phyloP scores from a whole-genome alignment of 2,113 vertebrate genomes.

The Amblyornis subalaris region DNA sequence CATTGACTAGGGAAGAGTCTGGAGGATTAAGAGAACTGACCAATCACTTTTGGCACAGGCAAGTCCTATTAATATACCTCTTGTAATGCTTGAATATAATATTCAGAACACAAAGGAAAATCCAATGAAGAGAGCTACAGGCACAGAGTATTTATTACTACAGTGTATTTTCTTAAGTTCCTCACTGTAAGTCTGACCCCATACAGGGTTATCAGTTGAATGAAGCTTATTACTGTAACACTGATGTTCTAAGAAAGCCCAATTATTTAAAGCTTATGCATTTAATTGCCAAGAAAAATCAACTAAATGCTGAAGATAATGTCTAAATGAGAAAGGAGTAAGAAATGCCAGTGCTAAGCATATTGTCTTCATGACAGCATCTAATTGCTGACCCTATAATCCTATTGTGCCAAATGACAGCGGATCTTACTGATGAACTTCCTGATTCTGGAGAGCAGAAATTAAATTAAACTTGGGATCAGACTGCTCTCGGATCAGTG shows the following conservation, averaged over 20 bases:
- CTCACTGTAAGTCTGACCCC: not conserved
- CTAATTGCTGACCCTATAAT: slow-evolving; percentile 70
- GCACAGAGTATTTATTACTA: not conserved
- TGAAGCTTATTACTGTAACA: not conserved
- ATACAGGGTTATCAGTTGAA: not conserved
- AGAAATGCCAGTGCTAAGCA: slow-evolving; percentile 53
- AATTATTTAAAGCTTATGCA: not conserved
- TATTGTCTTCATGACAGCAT: slow-evolving; percentile 65
- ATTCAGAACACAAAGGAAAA: not conserved
- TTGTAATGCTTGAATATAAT: not conserved
- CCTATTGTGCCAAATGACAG: slow-evolving; percentile 64
- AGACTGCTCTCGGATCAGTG: slow-evolving; percentile 11
- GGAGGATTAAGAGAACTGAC: not conserved
- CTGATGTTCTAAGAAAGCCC: not conserved
- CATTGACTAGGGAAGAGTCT: not conserved
- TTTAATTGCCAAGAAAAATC: slow-evolving; percentile 49
- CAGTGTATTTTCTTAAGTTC: not conserved
- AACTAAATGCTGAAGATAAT: slow-evolving; percentile 13
- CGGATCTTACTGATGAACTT: slow-evolving; percentile 69
- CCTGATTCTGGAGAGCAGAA: slow-evolving; percentile 66
- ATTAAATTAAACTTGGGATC: slow-evolving; percentile 68
- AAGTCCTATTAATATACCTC: not conserved
- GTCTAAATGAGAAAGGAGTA: slow-evolving; percentile 34
- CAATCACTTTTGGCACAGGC: not conserved
- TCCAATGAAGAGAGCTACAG: not conserved